phyloP scores from a whole-genome alignment of 2,888 invertebrate species.

The Barypeithes pellucidus region DNA sequence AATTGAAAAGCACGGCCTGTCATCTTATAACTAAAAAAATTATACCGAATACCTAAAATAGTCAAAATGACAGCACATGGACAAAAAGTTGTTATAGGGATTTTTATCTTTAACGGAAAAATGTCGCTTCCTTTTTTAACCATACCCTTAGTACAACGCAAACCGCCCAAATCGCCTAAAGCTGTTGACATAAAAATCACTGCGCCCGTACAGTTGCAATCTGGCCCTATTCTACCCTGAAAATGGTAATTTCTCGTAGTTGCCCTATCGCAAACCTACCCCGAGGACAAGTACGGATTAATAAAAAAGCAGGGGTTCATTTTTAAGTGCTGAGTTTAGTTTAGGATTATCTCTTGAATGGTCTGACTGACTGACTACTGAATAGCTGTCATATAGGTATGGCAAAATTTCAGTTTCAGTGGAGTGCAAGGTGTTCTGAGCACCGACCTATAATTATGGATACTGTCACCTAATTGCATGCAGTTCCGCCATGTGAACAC shows the following conservation, averaged over 20 bases:
- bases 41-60: no score
- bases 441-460: no score
- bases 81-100: no score
- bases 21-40: no score
- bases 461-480: no score
- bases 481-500: slow-evolving; percentile 58
- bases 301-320: slow-evolving; percentile 51
- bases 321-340: slow-evolving; percentile 61
- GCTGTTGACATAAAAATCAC: slow-evolving; percentile 48
- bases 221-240: slow-evolving; percentile 22
- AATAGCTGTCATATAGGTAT: slow-evolving; percentile 12
- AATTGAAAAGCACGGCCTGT: no score
- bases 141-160: neutral
- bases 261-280: slow-evolving; percentile 16
- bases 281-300: slow-evolving; percentile 38
- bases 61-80: no score
- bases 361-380: slow-evolving; percentile 25
- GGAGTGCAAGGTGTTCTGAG: slow-evolving; percentile 6
- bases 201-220: slow-evolving; percentile 23
- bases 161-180: slow-evolving; percentile 28
- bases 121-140: neutral
- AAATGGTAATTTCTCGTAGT: slow-evolving; percentile 44
- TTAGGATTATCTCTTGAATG: slow-evolving; percentile 60
- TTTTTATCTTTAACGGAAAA: neutral
- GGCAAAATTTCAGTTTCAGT: slow-evolving; percentile 1